Base-by-base conservation (phyloP, 2,113 vertebrate genomes). In the Raja brachyura region DNA sequence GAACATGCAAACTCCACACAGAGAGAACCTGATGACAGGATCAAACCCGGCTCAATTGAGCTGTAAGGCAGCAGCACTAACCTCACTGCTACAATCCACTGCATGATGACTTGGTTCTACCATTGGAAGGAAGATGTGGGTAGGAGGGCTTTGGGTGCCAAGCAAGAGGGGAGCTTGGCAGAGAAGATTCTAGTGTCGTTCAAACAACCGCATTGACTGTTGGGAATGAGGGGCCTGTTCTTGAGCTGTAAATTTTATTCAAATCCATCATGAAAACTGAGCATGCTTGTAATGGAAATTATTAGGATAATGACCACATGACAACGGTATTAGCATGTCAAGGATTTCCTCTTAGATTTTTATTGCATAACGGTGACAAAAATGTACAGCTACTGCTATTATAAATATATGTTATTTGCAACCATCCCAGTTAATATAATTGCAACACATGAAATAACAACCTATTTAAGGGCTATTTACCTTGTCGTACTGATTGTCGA, bases 241-340 rank as follows among this genome's bases (percentile, higher is more conserved):
- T 28, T 63, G 28, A 16, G 5, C 11, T 86, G 22, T n/a, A 61
- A 56, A 1, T n/a, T 18, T 59, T 63, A 9, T 18, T 86, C 28
- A 28, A 54, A 56, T 25, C 39, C 54, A 13, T 83, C 28, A 28
- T 83, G 59, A 63, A 63, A 61, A n/a, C 4, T 13, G 83, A 63
- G 59, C 5, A 3, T 25, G 63, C 7, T 88, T 31, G 31, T 88
- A 88, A 88, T 18, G 59, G 59, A 13, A 88, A 88, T 88, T 66
- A 61, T 88, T 16, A 66, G 83, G 28, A 88, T 13, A 66, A 31
- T 63, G n/a, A 31, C 83, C 6, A 31, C 16, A 88, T 28, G 59
- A 88, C 83, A 88, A 61, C 59, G 31, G 83, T 31, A 31, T 88
- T 88, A 88, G 14, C n/a, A 31, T 63, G 83, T 63, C 83, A 88